Evolutionary conservation across 1,140 invertebrate species (phyloP), one percentile per base, ranked within the genome.

Genomic region (Nephila pilipes): DNA sequence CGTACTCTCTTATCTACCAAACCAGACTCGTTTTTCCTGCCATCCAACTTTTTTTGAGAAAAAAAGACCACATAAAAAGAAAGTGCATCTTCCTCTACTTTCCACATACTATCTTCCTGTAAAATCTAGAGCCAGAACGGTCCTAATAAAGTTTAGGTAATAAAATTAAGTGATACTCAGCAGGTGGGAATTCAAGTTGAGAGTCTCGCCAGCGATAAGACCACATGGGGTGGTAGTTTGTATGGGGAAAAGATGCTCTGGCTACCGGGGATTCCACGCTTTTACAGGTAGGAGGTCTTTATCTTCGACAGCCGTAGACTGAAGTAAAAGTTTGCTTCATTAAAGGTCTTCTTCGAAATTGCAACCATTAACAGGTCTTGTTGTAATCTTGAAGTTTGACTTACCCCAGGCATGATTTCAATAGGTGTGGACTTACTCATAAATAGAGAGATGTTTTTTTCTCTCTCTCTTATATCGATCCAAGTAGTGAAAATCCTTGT

Each of bases 141-240:
- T 14, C 32, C 65, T 80, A 80, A 90, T 80, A 90, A 90, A 90
- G 75, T 90, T 90, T 90, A 25, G 88, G 88, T 80, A 79, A 90
- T 90, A 90, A 90, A 90, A 90, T 90, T 90, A 90, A 90, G 88
- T 90, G 88, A 80, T 57, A 29, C 55, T 81, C 65, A 22, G 69
- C 88, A 80, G 88, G 88, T 90, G 88, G 65, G 65, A 80, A 79
- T 87, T 87, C 58, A 25, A 25, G 57, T 18, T 18, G 69, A 75
- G 25, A 14, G 29, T 75, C 69, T 8, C 29, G n/a, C 46, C 22
- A 25, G 54, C n/a, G 81, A 83, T 83, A 83, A 83, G 81, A 83
- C 38, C 38, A 25, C 81, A 55, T 83, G 81, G 81, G 54, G 54
- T 83, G 81, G 81, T 57, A 36, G 69, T 75, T 36, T 75, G 69